These are phyloP conservation scores for Esox niger DNA, from an alignment of 2,113 vertebrate species.

Conservation along the genomic window DNA sequence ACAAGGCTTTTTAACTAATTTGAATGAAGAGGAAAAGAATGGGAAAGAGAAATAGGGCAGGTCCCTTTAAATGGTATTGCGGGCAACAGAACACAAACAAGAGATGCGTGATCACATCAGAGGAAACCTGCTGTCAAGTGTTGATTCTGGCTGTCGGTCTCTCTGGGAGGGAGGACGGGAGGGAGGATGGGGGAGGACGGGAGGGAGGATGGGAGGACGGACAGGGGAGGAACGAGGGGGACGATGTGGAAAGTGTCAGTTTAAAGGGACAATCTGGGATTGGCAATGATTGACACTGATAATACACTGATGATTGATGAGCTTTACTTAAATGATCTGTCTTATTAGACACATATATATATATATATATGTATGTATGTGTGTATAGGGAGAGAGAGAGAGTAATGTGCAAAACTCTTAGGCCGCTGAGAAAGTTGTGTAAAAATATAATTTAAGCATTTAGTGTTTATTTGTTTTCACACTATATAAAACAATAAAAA, in stretches of 20 bases:
- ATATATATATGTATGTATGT: too few species aligned
- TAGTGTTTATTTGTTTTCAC: too few species aligned
- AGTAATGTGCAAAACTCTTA: too few species aligned
- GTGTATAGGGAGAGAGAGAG: too few species aligned
- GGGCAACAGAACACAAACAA: constrained; percentile 30
- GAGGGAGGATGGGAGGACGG: neutral
- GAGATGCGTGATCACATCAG: constrained; percentile 42
- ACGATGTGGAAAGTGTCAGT: constrained; percentile 48
- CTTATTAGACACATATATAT: too few species aligned
- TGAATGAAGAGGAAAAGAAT: constrained; percentile 29
- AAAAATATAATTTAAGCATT: too few species aligned
- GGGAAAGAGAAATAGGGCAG: neutral
- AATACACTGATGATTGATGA: too few species aligned
- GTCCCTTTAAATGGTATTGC: constrained; percentile 3
- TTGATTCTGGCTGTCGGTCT: constrained; percentile 42
- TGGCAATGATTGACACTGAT: too few species aligned
- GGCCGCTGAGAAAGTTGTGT: too few species aligned
- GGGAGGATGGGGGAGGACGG: neutral
- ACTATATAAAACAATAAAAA: too few species aligned
- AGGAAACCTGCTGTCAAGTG: constrained; percentile 56
- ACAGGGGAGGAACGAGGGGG: constrained; percentile 11
- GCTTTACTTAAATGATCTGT: too few species aligned
- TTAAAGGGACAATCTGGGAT: constrained; percentile 4
- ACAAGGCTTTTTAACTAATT: neutral
- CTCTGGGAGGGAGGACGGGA: too few species aligned